A percentile compares a stretch with the other conserved stretches of the same genome.
Conservation (phyloP, 2,797 vertebrate species). For the Cheirogaleus major region DNA sequence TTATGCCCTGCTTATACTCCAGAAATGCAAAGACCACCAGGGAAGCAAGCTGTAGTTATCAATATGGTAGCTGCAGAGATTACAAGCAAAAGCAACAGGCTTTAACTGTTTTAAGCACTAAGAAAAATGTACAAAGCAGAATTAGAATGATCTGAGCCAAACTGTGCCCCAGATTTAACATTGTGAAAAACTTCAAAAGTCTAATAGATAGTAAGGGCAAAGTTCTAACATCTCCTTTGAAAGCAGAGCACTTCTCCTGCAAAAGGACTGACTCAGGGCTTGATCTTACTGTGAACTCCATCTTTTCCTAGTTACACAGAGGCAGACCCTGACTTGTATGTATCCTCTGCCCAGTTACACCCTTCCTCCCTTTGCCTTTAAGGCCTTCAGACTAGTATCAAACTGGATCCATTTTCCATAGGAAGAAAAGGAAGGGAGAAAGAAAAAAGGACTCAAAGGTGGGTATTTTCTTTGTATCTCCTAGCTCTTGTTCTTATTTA, state of each 20-base stretch:
- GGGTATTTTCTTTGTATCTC: background rate
- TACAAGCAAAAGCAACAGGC: background rate
- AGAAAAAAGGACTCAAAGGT: background rate
- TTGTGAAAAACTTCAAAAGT: background rate
- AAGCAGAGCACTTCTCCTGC: background rate
- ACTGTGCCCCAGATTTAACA: background rate
- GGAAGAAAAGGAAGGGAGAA: background rate
- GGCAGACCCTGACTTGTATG: too few species aligned
- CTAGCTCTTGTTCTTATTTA: background rate
- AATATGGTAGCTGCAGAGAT: background rate
- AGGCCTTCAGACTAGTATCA: background rate
- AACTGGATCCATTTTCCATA: background rate
- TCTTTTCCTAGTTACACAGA: background rate
- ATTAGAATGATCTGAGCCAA: background rate
- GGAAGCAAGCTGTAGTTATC: background rate
- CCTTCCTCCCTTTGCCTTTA: background rate
- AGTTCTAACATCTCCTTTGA: background rate
- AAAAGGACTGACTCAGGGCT: background rate
- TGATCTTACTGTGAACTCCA: accelerated
- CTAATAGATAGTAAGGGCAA: background rate
- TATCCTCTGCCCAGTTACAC: background rate
- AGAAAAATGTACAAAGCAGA: background rate
- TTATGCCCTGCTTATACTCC: background rate
- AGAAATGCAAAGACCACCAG: background rate
- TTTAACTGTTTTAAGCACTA: background rate